Conservation (phyloP, 53 echinoderm and acorn worm genomes). For the Glandiceps talaboti region DNA sequence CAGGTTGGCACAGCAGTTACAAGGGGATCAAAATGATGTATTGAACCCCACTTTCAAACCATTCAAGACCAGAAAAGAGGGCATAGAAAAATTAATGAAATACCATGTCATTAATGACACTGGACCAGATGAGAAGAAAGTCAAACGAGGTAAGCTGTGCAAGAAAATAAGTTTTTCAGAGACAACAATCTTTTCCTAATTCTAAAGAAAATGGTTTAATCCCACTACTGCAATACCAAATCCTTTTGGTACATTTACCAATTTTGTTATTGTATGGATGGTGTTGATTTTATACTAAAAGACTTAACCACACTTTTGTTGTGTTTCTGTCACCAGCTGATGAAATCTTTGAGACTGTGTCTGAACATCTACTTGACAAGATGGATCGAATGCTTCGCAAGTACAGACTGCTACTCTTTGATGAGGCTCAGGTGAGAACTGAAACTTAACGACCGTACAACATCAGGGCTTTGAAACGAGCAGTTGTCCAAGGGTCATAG, state of each 20-base stretch:
- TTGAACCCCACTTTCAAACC: conserved; percentile 39
- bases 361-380: conserved; percentile 50
- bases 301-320: no score
- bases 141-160: conserved; percentile 61
- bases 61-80: conserved; percentile 46
- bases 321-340: conserved; percentile 36
- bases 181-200: no score
- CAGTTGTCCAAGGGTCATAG: no score
- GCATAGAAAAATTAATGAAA: conserved; percentile 42
- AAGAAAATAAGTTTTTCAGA: conserved; percentile 1
- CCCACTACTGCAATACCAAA: no score
- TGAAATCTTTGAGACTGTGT: conserved; percentile 52
- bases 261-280: no score
- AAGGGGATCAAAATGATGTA: conserved; percentile 39
- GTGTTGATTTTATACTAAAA: no score
- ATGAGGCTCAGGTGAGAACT: conserved; percentile 90
- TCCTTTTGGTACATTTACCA: no score
- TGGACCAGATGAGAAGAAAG: conserved; percentile 42
- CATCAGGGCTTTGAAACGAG: no score
- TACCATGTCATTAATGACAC: conserved; percentile 63
- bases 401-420: conserved; percentile 59
- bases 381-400: conserved; percentile 74
- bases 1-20: conserved; percentile 23
- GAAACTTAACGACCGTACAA: no score
- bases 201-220: not conserved